Percentiles rank a stretch among this genome's conserved stretches.
Evolutionary conservation across 2,888 invertebrate genomes (phyloP).

Genomic region (Cantharis nigra): DNA sequence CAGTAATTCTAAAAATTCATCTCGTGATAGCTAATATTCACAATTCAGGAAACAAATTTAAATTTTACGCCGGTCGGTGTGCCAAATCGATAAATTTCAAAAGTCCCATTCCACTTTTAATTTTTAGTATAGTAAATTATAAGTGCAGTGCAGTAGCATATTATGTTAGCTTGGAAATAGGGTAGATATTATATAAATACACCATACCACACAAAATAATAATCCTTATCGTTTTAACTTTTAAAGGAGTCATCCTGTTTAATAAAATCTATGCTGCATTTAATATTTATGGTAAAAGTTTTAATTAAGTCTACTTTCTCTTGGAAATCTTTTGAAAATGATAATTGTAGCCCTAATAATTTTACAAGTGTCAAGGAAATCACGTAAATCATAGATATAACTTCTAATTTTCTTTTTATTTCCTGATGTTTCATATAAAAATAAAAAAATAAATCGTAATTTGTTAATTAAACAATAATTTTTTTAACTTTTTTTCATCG

Average conservation of each 20-base stretch:
- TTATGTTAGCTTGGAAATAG: too few relatives aligned
- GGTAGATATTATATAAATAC: neutral
- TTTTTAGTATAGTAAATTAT: too few relatives aligned
- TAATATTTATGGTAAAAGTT: neutral
- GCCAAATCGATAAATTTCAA: neutral
- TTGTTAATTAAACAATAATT: neutral
- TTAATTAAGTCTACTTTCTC: neutral
- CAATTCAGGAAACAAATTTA: slow-evolving; percentile 5
- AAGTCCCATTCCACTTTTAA: too few relatives aligned
- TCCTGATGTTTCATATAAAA: neutral
- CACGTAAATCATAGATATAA: neutral
- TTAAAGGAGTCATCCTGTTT: neutral
- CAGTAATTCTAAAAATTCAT: slow-evolving; percentile 10
- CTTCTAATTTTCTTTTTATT: neutral
- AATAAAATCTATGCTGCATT: neutral
- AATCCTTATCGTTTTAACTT: neutral
- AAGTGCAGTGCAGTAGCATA: too few relatives aligned
- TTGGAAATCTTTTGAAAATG: neutral
- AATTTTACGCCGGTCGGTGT: neutral
- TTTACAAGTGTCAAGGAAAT: neutral
- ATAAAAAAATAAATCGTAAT: too few relatives aligned
- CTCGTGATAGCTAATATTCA: slow-evolving; percentile 3
- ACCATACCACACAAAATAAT: too few relatives aligned
- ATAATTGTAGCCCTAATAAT: neutral
- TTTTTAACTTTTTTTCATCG: neutral